Evolutionary conservation across 2,113 vertebrate species (phyloP).

Genomic region (Daphoenositta chrysoptera): DNA sequence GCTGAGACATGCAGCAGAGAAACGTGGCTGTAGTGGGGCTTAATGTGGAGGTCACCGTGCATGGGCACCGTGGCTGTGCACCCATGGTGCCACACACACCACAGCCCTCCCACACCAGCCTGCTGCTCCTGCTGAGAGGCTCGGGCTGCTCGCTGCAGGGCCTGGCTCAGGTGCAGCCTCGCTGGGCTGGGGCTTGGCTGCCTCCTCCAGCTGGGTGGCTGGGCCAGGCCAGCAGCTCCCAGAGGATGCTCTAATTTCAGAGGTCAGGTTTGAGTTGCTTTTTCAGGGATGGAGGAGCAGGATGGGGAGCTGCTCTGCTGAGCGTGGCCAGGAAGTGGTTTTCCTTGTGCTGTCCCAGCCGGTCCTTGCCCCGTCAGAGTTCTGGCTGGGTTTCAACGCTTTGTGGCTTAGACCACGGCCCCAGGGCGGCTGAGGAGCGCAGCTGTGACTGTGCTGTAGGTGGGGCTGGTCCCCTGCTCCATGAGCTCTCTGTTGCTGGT

Average conservation of each 20-base stretch:
- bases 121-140: background rate
- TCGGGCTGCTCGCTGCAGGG: fast-evolving
- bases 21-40: fast-evolving
- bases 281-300: background rate
- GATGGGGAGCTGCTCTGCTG: background rate
- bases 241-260: constrained; percentile 5
- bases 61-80: too few species aligned
- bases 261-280: background rate
- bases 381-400: background rate
- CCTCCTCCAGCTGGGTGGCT: background rate
- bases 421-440: background rate
- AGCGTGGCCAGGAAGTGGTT: background rate
- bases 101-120: background rate
- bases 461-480: constrained; percentile 60
- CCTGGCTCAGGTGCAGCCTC: background rate
- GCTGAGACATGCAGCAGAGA: background rate
- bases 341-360: background rate
- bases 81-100: fast-evolving
- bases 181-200: background rate
- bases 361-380: background rate
- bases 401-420: background rate
- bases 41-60: fast-evolving
- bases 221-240: background rate
- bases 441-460: constrained; percentile 43
- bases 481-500: background rate